Conservation (phyloP, 35 echinoderm and acorn worm species). For the Ophioderma brevispina region DNA sequence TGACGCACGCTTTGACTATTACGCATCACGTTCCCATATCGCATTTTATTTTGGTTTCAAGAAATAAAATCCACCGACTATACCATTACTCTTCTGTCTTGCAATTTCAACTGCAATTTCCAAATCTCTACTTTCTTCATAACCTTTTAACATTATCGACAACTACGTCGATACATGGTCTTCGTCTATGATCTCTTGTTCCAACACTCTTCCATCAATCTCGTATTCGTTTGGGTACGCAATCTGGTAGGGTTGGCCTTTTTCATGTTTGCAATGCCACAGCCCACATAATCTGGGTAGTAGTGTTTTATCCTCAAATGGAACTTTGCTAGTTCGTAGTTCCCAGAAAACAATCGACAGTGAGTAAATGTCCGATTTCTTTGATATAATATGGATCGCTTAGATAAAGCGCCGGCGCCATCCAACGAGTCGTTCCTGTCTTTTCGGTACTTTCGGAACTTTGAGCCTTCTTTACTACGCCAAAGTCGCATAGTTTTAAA, state of each 20-base stretch:
- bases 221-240: neutral
- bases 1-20: too few relatives aligned
- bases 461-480: neutral
- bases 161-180: neutral
- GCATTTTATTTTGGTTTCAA: too few relatives aligned
- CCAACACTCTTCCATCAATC: neutral
- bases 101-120: too few relatives aligned
- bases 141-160: too few relatives aligned
- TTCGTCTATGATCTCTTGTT: neutral
- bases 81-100: too few relatives aligned
- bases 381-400: neutral
- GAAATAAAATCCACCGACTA: too few relatives aligned
- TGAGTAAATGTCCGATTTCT: neutral
- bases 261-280: neutral
- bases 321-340: neutral
- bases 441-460: neutral
- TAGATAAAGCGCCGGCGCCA: neutral
- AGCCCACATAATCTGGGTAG: neutral
- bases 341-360: neutral
- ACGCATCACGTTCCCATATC: too few relatives aligned
- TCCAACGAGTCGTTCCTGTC: neutral
- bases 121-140: too few relatives aligned
- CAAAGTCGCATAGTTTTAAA: neutral
- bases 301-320: neutral
- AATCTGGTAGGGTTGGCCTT: neutral